phyloP scores from a whole-genome alignment of 2,113 vertebrate genomes.

The Esox niger region DNA sequence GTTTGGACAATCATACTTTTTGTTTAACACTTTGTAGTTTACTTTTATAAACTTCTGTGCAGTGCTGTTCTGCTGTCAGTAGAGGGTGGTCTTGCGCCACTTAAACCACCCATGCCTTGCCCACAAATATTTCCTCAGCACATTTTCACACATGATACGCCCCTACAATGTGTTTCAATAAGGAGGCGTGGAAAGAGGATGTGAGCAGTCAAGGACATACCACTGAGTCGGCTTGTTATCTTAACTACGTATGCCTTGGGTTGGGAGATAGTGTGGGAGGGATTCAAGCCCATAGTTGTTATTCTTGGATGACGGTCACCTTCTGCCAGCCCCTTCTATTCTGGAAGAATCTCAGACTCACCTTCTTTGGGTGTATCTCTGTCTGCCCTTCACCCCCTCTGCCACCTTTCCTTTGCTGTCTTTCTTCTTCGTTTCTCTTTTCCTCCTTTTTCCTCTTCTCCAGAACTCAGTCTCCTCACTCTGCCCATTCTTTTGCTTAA shows the following conservation, averaged over 20 bases:
- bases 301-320: not conserved
- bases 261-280: not conserved
- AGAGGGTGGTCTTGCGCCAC: slow-evolving; percentile 39
- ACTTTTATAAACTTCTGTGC: not conserved
- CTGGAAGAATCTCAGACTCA: not conserved
- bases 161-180: too few species aligned
- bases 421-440: slow-evolving; percentile 16
- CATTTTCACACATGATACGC: too few species aligned
- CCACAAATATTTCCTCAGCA: too few species aligned
- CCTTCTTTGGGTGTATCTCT: too few species aligned
- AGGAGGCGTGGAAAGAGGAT: too few species aligned
- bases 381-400: not conserved
- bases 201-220: too few species aligned
- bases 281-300: not conserved
- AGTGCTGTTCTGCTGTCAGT: slow-evolving; percentile 15
- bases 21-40: too few species aligned
- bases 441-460: slow-evolving; percentile 41
- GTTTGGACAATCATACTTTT: too few species aligned
- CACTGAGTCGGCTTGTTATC: too few species aligned
- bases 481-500: not conserved
- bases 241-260: not conserved
- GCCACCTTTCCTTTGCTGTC: not conserved
- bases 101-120: not conserved
- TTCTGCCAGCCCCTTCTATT: not conserved
- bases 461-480: not conserved